These are phyloP conservation scores for Sebastes diploproa DNA, from an alignment of 2,797 vertebrate species.

Conservation along the genomic window DNA sequence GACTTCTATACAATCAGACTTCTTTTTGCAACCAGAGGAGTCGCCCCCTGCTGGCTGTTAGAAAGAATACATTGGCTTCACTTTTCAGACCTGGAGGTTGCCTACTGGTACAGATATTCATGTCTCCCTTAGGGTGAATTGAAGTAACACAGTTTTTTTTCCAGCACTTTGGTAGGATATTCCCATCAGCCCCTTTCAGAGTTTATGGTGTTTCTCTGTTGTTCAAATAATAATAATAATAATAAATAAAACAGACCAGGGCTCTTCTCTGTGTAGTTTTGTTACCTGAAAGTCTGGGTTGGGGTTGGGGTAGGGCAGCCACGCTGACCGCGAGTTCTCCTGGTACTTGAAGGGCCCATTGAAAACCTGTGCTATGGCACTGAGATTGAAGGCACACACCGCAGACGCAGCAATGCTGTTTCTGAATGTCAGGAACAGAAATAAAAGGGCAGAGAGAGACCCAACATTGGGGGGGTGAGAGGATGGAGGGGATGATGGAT, in stretches of 20 bases:
- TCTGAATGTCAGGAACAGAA: slow-evolving; percentile 73
- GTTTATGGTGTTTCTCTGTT: background rate
- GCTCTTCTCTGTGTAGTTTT: background rate
- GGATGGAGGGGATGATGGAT: background rate
- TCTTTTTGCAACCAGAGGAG: too few relatives aligned
- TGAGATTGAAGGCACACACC: slow-evolving; percentile 97
- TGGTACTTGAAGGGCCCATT: slow-evolving; percentile 97
- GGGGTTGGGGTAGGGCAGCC: slow-evolving; percentile 96
- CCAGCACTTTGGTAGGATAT: too few relatives aligned
- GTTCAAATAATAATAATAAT: background rate
- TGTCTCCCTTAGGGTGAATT: background rate
- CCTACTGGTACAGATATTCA: too few relatives aligned
- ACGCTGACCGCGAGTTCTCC: slow-evolving; percentile 95
- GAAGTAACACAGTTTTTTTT: background rate
- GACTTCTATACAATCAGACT: too few relatives aligned
- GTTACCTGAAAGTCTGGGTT: slow-evolving; percentile 97
- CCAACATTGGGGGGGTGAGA: background rate
- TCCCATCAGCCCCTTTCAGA: background rate
- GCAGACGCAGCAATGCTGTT: slow-evolving; percentile 98
- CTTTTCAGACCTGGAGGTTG: background rate
- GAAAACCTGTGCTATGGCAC: slow-evolving; percentile 92
- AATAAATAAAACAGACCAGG: background rate
- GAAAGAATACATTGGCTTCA: background rate
- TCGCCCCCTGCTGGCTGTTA: too few relatives aligned
- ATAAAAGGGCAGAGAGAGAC: background rate